Conservation (phyloP, 2,888 invertebrate genomes). For the Caenorhabditis wallacei region DNA sequence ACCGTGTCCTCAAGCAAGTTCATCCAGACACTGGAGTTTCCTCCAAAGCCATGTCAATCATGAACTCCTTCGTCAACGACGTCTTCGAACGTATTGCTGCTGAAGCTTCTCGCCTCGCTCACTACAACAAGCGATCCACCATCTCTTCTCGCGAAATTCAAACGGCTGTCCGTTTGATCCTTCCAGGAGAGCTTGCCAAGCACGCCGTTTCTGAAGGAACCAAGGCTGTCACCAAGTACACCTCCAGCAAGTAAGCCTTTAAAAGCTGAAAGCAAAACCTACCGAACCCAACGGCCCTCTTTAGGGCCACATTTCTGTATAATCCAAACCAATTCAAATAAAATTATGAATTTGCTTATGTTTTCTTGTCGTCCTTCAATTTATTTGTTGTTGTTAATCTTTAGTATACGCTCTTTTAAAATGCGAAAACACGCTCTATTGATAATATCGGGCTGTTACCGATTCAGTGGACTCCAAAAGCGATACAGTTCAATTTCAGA, state of each 20-base stretch:
- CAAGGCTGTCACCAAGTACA: slow-evolving; percentile 69
- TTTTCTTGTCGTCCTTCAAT: neutral
- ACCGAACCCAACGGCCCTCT: slow-evolving; percentile 79
- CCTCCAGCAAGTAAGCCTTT: slow-evolving; percentile 63
- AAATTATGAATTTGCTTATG: neutral
- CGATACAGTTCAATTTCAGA: no score
- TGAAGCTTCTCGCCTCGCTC: slow-evolving; percentile 85
- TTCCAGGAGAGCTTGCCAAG: slow-evolving; percentile 70
- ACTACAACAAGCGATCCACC: slow-evolving; percentile 87
- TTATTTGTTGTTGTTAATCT: no score
- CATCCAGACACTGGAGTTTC: slow-evolving; percentile 32
- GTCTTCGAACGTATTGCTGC: slow-evolving; percentile 88
- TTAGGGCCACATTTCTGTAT: slow-evolving; percentile 74
- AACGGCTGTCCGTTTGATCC: slow-evolving; percentile 79
- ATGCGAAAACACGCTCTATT: no score
- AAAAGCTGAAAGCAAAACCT: slow-evolving; percentile 28
- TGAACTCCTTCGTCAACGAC: slow-evolving; percentile 89
- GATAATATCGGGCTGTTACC: no score
- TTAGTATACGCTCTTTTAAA: no score
- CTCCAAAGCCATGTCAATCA: slow-evolving; percentile 81
- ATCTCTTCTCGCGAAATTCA: slow-evolving; percentile 88
- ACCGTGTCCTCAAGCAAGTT: slow-evolving; percentile 33
- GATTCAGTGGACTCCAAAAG: no score
- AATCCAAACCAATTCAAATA: neutral
- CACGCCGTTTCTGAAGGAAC: slow-evolving; percentile 69